Base-by-base conservation (phyloP, 1,140 invertebrate genomes). In the Platyscapa corneri region DNA sequence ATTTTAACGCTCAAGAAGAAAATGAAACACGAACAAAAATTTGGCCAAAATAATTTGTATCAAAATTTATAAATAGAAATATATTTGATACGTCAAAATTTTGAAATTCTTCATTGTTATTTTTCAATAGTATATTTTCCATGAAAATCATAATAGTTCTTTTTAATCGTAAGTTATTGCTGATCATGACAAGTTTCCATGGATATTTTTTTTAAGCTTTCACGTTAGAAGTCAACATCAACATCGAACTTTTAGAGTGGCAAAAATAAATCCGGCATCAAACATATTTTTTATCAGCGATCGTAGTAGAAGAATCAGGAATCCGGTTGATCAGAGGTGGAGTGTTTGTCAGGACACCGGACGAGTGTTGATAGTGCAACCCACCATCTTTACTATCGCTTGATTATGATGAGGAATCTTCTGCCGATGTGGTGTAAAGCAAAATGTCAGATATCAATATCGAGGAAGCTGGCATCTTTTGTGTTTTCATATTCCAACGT, bases 331-430 rank as follows among this genome's bases (percentile, higher is more conserved):
- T 16, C 16, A 16, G 2, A 18, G 16, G 49, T 20, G 49, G 18
- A 53, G 49, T 20, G 49, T 53, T 53, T 53, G 49, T 53, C 37
- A 18, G 8, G 12, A 34, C 27, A 23, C 5, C 42, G n/a, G 74
- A 20, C 46, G 75, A 49, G n/a, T 32, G 46, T 75, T 53, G 75
- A 77, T 77, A 30, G 75, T 46, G 18, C n/a, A 16, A 27, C 65
- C n/a, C 65, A 27, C 65, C 79, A 81, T 81, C 64, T 72, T 72
- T 80, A 80, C 64, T 81, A 65, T 8, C 10, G 39, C 64, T 34
- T 70, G 64, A 53, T 70, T 65, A 72, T 72, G 79, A 70, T 81
- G 64, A 53, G 39, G 42, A 77, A 56, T 27, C 75, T n/a, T 30
- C 39, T 30, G 23, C 23, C 74, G 42, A 49, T 20, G 12, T 49